Conservation (phyloP, 2,113 vertebrate species). For the Acrocephalus kingi region DNA sequence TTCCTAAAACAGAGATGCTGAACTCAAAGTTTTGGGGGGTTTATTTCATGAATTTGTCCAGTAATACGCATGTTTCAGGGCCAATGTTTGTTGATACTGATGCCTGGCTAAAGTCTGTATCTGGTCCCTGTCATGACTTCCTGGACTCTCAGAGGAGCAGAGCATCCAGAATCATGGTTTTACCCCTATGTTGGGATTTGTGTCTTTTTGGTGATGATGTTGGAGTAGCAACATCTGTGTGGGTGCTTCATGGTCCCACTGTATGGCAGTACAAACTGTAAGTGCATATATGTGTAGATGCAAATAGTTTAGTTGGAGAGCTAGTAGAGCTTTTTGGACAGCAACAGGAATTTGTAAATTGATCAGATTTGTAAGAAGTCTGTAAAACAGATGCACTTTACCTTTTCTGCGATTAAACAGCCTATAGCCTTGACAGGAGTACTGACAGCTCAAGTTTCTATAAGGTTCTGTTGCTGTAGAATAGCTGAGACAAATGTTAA, state of each 20-base stretch:
- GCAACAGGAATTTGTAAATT: neutral
- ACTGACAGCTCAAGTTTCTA: neutral
- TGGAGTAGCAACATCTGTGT: neutral
- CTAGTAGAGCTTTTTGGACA: neutral
- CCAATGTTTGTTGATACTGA: neutral
- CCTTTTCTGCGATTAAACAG: neutral
- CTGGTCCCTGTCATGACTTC: neutral
- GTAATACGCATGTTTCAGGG: neutral
- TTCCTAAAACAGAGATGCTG: neutral
- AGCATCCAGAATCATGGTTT: neutral
- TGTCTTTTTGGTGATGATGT: neutral
- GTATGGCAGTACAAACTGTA: neutral
- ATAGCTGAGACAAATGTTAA: neutral
- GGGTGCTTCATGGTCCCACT: neutral
- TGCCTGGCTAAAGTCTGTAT: neutral
- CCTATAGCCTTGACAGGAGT: neutral
- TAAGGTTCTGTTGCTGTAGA: neutral
- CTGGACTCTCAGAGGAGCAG: neutral
- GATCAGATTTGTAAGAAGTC: too few species aligned
- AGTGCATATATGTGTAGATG: neutral
- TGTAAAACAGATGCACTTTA: neutral
- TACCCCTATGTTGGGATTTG: neutral
- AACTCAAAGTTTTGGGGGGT: neutral
- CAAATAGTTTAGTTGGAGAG: neutral
- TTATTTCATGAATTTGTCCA: neutral